These are phyloP conservation scores for Sisor rabdophorus DNA, from an alignment of 2,113 vertebrate genomes.

Conservation along the genomic window DNA sequence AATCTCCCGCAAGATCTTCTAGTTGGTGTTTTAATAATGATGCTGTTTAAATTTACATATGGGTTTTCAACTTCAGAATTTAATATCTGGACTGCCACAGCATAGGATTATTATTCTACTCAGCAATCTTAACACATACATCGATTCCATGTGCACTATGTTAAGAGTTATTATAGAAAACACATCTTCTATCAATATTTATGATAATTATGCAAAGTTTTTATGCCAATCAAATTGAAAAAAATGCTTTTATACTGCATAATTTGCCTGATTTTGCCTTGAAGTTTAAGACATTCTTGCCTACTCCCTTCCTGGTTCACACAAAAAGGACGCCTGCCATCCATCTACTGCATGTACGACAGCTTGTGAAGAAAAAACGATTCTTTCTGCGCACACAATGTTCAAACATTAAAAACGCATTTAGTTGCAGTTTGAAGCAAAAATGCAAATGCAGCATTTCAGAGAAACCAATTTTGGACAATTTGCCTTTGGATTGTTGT, in stretches of 20 bases:
- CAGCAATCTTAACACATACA: neutral
- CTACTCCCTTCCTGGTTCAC: neutral
- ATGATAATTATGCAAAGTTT: no score
- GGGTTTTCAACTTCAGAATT: neutral
- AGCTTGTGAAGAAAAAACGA: neutral
- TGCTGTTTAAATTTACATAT: neutral
- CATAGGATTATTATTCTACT: neutral
- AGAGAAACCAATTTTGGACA: slow-evolving; percentile 55
- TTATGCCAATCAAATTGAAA: no score
- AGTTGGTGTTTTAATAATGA: neutral
- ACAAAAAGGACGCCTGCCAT: neutral
- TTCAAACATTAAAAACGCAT: slow-evolving; percentile 59
- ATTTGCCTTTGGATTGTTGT: slow-evolving; percentile 46
- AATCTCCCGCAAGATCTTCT: neutral
- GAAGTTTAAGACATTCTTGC: neutral
- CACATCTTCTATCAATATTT: no score
- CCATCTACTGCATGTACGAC: neutral
- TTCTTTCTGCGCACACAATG: slow-evolving; percentile 24
- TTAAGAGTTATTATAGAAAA: no score
- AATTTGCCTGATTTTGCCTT: no score
- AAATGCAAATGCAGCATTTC: slow-evolving; percentile 64
- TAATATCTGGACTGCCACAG: neutral
- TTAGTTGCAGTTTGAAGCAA: slow-evolving; percentile 53
- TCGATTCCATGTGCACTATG: neutral
- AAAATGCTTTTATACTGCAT: no score